Percentiles rank a stretch among this genome's conserved stretches.
These are phyloP conservation scores for Fistularia commersonii DNA, from an alignment of 2,797 vertebrate genomes.

Conservation along the genomic window DNA sequence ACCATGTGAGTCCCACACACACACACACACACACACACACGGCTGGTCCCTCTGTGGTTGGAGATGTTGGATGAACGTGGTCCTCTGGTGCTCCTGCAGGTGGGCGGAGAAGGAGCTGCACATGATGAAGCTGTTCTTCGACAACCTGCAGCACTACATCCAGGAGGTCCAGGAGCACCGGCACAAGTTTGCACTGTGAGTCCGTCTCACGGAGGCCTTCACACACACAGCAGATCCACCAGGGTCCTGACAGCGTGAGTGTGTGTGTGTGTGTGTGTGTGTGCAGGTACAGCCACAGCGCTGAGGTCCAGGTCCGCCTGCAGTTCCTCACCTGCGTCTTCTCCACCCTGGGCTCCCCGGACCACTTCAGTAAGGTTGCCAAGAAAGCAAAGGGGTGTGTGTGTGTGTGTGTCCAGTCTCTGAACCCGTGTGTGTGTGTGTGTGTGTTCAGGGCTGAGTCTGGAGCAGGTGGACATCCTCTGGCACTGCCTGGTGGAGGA, in stretches of 20 bases:
- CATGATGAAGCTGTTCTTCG: slow-evolving; percentile 99
- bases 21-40: too few relatives aligned
- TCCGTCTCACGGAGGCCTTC: too few relatives aligned
- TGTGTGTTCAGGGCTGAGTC: slow-evolving; percentile 91
- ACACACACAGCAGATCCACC: neutral
- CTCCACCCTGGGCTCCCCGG: slow-evolving; percentile 95
- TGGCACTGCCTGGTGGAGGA: slow-evolving; percentile 99
- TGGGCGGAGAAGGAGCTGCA: slow-evolving; percentile 98
- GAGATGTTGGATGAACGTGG: too few relatives aligned
- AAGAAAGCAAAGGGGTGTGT: neutral
- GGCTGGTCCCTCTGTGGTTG: too few relatives aligned
- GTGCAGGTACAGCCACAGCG: slow-evolving; percentile 93
- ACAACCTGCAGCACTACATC: slow-evolving; percentile 97
- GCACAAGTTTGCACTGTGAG: slow-evolving; percentile 95
- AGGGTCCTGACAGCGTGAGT: neutral
- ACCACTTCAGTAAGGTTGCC: slow-evolving; percentile 91
- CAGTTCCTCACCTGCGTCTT: slow-evolving; percentile 98
- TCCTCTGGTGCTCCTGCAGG: too few relatives aligned
- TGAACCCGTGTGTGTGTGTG: too few relatives aligned
- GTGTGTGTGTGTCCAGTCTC: too few relatives aligned
- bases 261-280: neutral
- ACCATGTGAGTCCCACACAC: slow-evolving; percentile 86
- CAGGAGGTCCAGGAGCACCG: slow-evolving; percentile 88
- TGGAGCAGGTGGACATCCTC: slow-evolving; percentile 98
- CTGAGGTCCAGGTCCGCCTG: slow-evolving; percentile 96